Evolutionary conservation across 1,140 invertebrate genomes (phyloP), one percentile per base, ranked within the genome.

Genomic region (Neodiprion virginianus): DNA sequence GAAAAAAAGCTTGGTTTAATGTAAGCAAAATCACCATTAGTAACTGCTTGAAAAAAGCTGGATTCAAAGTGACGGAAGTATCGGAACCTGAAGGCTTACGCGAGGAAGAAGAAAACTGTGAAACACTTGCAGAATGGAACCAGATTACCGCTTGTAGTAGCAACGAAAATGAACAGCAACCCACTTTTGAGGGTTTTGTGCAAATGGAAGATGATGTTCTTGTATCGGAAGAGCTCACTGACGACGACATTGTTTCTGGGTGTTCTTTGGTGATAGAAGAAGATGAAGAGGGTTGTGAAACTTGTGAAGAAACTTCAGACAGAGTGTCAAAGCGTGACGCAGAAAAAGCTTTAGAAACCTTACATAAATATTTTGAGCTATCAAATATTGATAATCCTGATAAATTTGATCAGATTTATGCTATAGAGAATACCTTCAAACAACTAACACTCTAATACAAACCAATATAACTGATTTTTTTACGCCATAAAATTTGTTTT

Each of bases 21-120:
- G 69, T 77, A 28, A 67, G 74, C 72, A 67, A 76, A 14, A 72
- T 73, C 40, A 76, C 76, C 12, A 67, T 78, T 48, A 69, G 21
- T 70, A 78, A 78, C 67, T 78, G 77, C 75, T 78, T 77, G 61
- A 77, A 76, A 61, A 76, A 77, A 78, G 72, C 69, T 75, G 67
- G 28, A 66, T 28, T 65, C n/a, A 71, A 69, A 67, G 11, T 72
- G 65, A 77, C 17, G 17, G 17, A 69, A 70, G 47, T 75, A 74
- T 68, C 28, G 73, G 67, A 78, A 70, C 71, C 75, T 72, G 65
- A 74, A 40, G 10, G 67, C 53, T 50, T 70, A 72, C 17, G 69
- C 40, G 77, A 74, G 67, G 72, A 76, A 77, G 49, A 78, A 72
- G 77, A 78, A 14, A 75, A 75, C 70, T 74, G 72, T 71, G 67